phyloP scores from a whole-genome alignment of 2,888 invertebrate genomes.

The Ferrisia virgata region DNA sequence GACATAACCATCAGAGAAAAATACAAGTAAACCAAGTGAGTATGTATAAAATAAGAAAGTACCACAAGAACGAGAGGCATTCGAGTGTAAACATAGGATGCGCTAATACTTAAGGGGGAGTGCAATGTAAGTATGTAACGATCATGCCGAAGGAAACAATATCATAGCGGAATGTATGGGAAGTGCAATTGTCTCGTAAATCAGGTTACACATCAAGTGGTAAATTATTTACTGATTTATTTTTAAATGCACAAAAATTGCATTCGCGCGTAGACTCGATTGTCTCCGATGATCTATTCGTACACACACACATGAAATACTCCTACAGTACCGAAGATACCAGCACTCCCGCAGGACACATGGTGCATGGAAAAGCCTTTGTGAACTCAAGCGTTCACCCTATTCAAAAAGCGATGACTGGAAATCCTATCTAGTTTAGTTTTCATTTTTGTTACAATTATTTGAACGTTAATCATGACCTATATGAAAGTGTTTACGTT shows the following conservation, averaged over 20 bases:
- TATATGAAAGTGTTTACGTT: neutral
- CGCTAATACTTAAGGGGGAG: slow-evolving; percentile 31
- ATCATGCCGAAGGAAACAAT: slow-evolving; percentile 28
- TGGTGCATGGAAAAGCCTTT: neutral
- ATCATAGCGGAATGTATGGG: neutral
- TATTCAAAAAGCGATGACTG: neutral
- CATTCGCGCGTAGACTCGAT: neutral
- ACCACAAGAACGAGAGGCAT: slow-evolving; percentile 20
- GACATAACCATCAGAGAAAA: slow-evolving; percentile 25
- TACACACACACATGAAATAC: too few species aligned
- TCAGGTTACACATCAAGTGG: slow-evolving; percentile 22
- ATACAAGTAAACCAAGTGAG: neutral
- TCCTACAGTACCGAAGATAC: neutral
- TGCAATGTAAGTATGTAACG: slow-evolving; percentile 31
- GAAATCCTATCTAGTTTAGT: slow-evolving; percentile 16
- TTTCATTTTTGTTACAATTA: slow-evolving; percentile 18
- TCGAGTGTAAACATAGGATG: slow-evolving; percentile 42
- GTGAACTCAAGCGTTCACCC: slow-evolving; percentile 11
- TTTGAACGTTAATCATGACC: slow-evolving; percentile 19
- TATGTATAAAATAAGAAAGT: slow-evolving; percentile 22
- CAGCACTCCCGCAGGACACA: too few species aligned
- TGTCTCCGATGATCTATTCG: neutral
- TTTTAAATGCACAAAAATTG: neutral
- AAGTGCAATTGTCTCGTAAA: slow-evolving; percentile 13
- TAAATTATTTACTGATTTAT: neutral